phyloP scores from a whole-genome alignment of 2,113 vertebrate species.

The Melanocharis versteri region DNA sequence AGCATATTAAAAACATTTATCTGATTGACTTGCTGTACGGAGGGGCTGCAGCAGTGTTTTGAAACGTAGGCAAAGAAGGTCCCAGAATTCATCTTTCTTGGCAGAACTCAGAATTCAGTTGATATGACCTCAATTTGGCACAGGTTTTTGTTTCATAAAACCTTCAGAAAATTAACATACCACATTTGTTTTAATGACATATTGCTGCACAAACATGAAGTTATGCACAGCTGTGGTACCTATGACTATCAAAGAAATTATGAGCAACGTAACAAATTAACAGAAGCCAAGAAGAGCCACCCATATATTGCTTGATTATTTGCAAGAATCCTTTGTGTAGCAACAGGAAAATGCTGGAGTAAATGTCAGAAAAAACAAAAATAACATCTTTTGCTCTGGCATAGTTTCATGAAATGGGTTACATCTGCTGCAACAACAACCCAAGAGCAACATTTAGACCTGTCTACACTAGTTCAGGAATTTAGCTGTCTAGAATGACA shows the following conservation, averaged over 20 bases:
- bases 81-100: slow-evolving; percentile 20
- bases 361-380: neutral
- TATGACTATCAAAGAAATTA: slow-evolving; percentile 14
- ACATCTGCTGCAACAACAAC: neutral
- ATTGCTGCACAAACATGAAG: slow-evolving; percentile 17
- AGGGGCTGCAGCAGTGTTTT: neutral
- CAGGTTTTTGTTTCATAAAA: slow-evolving; percentile 8
- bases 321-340: slow-evolving; percentile 14
- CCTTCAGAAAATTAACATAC: slow-evolving; percentile 8
- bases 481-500: neutral
- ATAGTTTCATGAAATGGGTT: neutral
- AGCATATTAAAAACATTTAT: neutral
- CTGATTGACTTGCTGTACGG: neutral
- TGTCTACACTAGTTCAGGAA: neutral
- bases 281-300: slow-evolving; percentile 34
- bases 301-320: neutral
- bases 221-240: slow-evolving; percentile 47
- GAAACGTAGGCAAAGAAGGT: neutral
- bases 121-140: slow-evolving; percentile 42
- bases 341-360: neutral
- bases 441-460: neutral
- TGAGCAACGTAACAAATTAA: neutral
- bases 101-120: slow-evolving; percentile 2
- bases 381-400: neutral
- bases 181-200: slow-evolving; percentile 1